Evolutionary conservation across 2,797 vertebrate species (phyloP).

Genomic region (Sibirionetta formosa): DNA sequence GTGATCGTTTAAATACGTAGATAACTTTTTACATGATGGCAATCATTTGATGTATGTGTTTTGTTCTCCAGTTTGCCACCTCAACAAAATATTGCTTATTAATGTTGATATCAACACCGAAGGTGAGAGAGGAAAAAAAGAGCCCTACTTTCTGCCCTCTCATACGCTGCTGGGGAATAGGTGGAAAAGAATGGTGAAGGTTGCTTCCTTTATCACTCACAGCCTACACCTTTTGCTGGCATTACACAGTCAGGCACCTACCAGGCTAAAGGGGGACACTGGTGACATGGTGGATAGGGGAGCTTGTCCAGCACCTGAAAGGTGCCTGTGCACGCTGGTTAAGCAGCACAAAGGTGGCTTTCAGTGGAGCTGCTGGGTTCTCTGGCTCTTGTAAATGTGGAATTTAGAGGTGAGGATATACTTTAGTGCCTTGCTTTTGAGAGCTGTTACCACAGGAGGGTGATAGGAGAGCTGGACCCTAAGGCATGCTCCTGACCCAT

Average conservation of each 20-base stretch:
- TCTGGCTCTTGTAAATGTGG: neutral
- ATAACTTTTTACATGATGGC: neutral
- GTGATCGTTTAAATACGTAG: neutral
- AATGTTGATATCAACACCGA: neutral
- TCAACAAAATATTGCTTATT: neutral
- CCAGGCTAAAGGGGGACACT: rapidly evolving
- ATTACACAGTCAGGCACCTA: too few species aligned
- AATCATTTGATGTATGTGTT: neutral
- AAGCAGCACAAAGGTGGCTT: neutral
- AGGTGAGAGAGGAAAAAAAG: neutral
- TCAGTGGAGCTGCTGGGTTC: neutral
- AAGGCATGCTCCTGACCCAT: neutral
- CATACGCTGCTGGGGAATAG: neutral
- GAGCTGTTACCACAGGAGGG: neutral
- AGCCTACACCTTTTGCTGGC: neutral
- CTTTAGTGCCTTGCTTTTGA: neutral
- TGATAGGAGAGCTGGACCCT: neutral
- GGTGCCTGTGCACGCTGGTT: neutral
- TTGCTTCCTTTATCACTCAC: rapidly evolving
- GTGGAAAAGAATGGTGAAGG: neutral
- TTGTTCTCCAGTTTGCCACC: neutral
- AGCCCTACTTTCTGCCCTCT: neutral
- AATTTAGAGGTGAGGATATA: neutral
- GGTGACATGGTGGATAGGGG: rapidly evolving
- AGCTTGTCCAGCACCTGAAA: neutral